phyloP scores from a whole-genome alignment of 2,888 invertebrate species.

The Nyleta sp. region DNA sequence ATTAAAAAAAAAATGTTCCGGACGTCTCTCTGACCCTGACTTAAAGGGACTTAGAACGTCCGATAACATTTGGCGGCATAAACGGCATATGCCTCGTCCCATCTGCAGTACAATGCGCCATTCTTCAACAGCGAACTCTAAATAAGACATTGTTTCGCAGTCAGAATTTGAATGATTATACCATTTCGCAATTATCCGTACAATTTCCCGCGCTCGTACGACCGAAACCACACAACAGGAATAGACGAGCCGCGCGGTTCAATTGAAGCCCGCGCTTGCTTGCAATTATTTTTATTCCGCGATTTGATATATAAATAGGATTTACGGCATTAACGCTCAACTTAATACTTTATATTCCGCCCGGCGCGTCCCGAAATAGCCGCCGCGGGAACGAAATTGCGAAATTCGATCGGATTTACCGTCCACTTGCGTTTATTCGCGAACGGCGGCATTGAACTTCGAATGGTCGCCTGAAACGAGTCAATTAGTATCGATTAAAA shows the following conservation, averaged over 20 bases:
- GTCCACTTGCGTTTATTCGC: constrained; percentile 15
- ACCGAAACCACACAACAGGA: background rate
- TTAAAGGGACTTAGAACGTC: constrained; percentile 24
- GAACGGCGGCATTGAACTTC: constrained; percentile 46
- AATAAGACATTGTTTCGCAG: constrained; percentile 53
- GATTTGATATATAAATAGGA: constrained; percentile 24
- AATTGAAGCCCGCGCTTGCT: background rate
- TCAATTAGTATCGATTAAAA: constrained; percentile 24
- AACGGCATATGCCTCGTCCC: constrained; percentile 43
- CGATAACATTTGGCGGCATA: constrained; percentile 42
- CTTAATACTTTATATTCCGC: constrained; percentile 32
- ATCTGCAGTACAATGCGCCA: constrained; percentile 51
- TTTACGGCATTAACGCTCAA: constrained; percentile 16
- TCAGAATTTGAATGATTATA: constrained; percentile 32
- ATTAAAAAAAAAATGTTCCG: no score
- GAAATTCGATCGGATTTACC: constrained; percentile 23
- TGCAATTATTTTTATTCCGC: constrained; percentile 2
- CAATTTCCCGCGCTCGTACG: background rate
- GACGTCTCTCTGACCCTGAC: background rate
- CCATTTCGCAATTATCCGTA: constrained; percentile 14
- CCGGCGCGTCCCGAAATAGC: constrained; percentile 26
- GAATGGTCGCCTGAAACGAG: constrained; percentile 4
- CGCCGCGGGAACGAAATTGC: constrained; percentile 15
- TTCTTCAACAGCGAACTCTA: constrained; percentile 35
- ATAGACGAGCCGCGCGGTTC: constrained; percentile 1